phyloP scores from a whole-genome alignment of 2,113 vertebrate species.

The Peromyscus californicus region DNA sequence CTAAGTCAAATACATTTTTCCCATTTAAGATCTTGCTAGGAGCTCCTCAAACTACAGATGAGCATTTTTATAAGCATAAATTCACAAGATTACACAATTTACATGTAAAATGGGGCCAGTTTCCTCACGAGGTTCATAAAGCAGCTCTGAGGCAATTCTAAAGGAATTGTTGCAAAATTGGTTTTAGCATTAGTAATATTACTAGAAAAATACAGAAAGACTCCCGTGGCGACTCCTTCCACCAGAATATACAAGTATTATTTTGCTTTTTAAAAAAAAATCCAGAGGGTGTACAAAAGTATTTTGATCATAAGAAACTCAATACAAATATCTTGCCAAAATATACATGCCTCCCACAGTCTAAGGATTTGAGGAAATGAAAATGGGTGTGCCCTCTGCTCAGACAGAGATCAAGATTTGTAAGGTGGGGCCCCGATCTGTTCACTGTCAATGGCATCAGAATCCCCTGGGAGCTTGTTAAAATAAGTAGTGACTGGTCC shows the following conservation, averaged over 20 bases:
- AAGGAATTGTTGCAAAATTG: constrained; percentile 74
- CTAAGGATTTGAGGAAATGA: constrained; percentile 31
- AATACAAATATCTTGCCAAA: constrained; percentile 27
- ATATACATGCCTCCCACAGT: not conserved
- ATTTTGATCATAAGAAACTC: constrained; percentile 61
- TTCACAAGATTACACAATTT: constrained; percentile 78
- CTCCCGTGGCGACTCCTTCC: constrained; percentile 64
- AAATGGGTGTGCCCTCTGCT: not conserved
- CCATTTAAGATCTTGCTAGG: constrained; percentile 51
- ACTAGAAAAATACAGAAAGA: constrained; percentile 61
- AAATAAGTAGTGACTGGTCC: not conserved
- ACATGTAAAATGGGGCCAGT: constrained; percentile 75
- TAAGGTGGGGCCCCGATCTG: not conserved
- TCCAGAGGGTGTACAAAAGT: constrained; percentile 49
- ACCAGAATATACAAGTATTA: constrained; percentile 47
- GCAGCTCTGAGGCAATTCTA: constrained; percentile 71
- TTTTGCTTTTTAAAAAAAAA: constrained; percentile 13
- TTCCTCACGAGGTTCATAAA: constrained; percentile 73
- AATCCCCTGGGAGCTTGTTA: constrained; percentile 25
- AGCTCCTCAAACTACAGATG: constrained; percentile 71
- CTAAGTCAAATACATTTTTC: not conserved
- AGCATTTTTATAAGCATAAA: constrained; percentile 71
- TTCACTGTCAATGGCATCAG: not conserved
- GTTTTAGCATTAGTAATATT: constrained; percentile 69
- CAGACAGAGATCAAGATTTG: not conserved